Percentiles rank a stretch among this genome's conserved stretches.
phyloP scores from a whole-genome alignment of 1,140 invertebrate species.

The Anastrepha ludens region DNA sequence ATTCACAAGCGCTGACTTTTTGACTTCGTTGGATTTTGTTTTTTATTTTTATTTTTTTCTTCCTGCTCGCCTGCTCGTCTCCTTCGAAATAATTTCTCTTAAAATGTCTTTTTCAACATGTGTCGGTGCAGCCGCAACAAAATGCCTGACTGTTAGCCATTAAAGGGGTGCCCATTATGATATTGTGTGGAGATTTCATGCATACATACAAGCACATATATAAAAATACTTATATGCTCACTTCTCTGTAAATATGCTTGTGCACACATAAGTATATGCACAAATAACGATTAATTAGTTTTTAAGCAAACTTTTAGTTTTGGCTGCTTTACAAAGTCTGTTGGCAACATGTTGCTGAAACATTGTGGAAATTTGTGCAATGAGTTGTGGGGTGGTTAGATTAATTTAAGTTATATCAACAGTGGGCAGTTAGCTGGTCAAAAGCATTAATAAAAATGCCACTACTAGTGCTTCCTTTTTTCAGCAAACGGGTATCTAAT shows the following conservation, averaged over 20 bases:
- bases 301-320: too few species aligned
- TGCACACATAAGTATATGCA: not conserved
- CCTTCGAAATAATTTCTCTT: not conserved
- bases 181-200: not conserved
- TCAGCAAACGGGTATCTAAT: too few species aligned
- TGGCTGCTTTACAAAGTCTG: too few species aligned
- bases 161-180: conserved; percentile 18
- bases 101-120: not conserved
- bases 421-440: too few species aligned
- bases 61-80: not conserved
- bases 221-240: not conserved
- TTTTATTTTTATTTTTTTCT: not conserved
- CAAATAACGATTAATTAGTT: not conserved
- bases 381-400: too few species aligned
- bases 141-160: not conserved
- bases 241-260: not conserved
- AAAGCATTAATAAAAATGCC: too few species aligned
- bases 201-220: not conserved
- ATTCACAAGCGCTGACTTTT: not conserved
- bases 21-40: not conserved
- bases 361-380: too few species aligned
- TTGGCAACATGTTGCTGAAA: too few species aligned
- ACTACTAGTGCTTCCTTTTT: too few species aligned
- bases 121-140: conserved; percentile 14
- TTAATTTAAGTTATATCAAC: too few species aligned